Evolutionary conservation across 2,888 invertebrate genomes (phyloP).

Genomic region (Watsonalla cultraria): DNA sequence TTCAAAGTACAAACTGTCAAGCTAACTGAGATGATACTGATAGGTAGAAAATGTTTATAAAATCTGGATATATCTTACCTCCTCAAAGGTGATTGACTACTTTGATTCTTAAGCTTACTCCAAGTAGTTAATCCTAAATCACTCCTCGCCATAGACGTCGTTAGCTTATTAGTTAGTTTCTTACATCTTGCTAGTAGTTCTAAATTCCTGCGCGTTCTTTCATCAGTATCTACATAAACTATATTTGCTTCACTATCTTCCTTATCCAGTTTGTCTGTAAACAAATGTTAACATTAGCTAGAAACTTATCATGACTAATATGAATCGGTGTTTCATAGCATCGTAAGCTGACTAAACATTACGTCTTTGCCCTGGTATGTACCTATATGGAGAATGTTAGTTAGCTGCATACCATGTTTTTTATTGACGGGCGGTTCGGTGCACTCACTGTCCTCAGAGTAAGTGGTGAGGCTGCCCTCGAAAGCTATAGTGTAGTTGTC

Average conservation of each 20-base stretch:
- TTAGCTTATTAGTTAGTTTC: constrained; percentile 76
- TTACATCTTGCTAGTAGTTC: constrained; percentile 77
- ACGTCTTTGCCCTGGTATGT: constrained; percentile 27
- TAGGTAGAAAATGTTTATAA: no score
- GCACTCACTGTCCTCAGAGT: constrained; percentile 91
- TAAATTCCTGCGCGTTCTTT: constrained; percentile 78
- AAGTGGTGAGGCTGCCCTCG: constrained; percentile 91
- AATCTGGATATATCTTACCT: constrained; percentile 57
- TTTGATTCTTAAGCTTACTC: constrained; percentile 89
- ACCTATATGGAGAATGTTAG: constrained; percentile 12
- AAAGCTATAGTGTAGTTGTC: constrained; percentile 97
- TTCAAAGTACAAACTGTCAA: no score
- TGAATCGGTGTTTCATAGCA: constrained; percentile 39
- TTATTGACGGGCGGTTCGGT: constrained; percentile 73
- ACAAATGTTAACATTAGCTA: constrained; percentile 29
- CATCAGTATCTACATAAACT: constrained; percentile 65
- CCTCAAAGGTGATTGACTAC: constrained; percentile 81
- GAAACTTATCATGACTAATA: constrained; percentile 41
- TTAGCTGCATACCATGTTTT: constrained; percentile 59
- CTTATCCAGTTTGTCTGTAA: constrained; percentile 73
- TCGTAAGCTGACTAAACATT: constrained; percentile 39
- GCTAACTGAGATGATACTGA: no score
- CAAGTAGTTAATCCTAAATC: constrained; percentile 93
- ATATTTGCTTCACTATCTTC: constrained; percentile 45
- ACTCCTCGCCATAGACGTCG: constrained; percentile 91